Base-by-base conservation (phyloP, 1,140 invertebrate species). In the Antheraea pernyi region DNA sequence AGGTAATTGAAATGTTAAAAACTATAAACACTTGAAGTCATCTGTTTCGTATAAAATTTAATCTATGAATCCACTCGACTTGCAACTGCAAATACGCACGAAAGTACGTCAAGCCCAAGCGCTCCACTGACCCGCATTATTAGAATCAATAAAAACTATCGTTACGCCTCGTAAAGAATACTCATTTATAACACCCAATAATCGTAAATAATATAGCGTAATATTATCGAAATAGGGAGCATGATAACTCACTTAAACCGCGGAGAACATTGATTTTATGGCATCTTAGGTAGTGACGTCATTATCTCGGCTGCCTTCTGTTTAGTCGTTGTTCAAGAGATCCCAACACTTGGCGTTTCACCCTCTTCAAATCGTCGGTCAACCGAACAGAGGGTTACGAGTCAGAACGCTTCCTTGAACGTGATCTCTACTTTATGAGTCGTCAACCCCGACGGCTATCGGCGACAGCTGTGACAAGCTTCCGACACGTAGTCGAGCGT, bases 111-210 rank as follows among this genome's bases (percentile, higher is more conserved):
- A 53, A 53, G 46, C 16, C 46, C 16, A 53, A 16, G 46, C 46
- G 46, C 46, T 53, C 46, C 46, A 53, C 46, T 53, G 46, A 53
- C 46, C 46, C 46, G 46, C 19, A 59, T n/a, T 73, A n/a, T 67
- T 59, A 59, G 69, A 69, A 72, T 70, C 72, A 71, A 76, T 76
- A 72, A 75, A 74, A 69, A 73, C 68, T 48, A 67, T 72, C 68
- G 71, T 68, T 65, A 53, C 46, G 42, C 58, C 59, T 75, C 70
- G 73, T 77, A 77, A 79, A 72, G 53, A 69, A 59, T 39, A 62
- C 42, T 36, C 68, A 67, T 79, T 79, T 79, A 76, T 71, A 69
- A 70, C 65, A 72, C 70, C 22, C 72, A 74, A 79, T 79, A 74
- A 76, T 76, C 74, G 70, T 76, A 79, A 76, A 76, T 69, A 73